Base-by-base conservation (phyloP, 2,797 vertebrate species). In the Setipinna tenuifilis region DNA sequence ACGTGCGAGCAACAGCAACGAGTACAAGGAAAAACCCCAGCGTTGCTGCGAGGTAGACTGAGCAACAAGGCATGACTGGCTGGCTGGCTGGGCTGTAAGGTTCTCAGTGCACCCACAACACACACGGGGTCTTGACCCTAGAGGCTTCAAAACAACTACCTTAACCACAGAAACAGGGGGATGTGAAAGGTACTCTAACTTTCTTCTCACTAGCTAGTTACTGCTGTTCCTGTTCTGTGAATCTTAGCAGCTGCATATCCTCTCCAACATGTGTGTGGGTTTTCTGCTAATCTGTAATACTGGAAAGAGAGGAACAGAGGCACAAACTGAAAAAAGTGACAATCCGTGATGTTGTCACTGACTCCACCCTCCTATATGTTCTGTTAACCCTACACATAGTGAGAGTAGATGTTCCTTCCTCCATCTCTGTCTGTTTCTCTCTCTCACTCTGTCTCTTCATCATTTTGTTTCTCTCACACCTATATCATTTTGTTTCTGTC, bases 211-310 rank as follows among this genome's bases (percentile, higher is more conserved):
- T 6, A 16, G 31, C 68, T 75, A 41, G 35, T 41, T 41, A 54
- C 71, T 44, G 65, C 5, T 44, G 35, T 78, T 10, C 35, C 35
- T 44, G 71, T 78, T 78, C 71, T 78, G 71, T 44, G 71, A 78
- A 78, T 78, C 71, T 19, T 78, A 41, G 17, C 35, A 44, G 44
- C 31, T 44, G 35, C 71, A 78, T 44, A 44, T 78, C 71, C 71
- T 44, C 71, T 44, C 2, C 11, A 71, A 12, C 16, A 71, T 35
- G 31, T 35, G 28, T 71, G 68, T 71, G 71, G 71, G 35, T 41
- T 78, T 78, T 78, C 71, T 78, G 71, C 71, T 78, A 19, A 78
- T 78, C 44, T 78, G 31, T 44, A 6, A 6, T 78, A 41, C 19
- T 78, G 6, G 71, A 35, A 78, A 78, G 35, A 44, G 71, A 75